Conservation (phyloP, 2,888 invertebrate species). For the Hyppa rectilinea region DNA sequence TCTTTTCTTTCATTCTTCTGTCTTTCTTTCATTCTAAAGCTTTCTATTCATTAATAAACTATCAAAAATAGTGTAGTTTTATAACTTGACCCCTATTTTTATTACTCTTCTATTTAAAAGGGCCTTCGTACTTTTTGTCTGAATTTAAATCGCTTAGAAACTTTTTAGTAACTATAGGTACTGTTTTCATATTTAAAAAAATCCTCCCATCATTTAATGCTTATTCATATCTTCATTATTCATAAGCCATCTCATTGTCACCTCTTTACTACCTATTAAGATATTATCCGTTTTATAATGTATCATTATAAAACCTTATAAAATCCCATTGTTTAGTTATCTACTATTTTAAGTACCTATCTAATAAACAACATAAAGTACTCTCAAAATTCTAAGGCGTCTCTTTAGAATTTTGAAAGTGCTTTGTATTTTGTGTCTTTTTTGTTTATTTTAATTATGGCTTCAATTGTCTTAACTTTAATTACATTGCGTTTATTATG, state of each 20-base stretch:
- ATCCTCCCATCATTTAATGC: neutral
- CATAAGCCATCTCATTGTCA: neutral
- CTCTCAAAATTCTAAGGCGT: no score
- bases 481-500: no score
- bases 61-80: no score
- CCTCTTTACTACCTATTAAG: neutral
- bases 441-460: no score
- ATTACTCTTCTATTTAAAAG: neutral
- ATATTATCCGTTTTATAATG: neutral
- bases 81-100: neutral
- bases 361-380: no score
- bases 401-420: no score
- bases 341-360: neutral
- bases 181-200: neutral
- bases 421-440: no score
- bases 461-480: no score
- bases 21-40: neutral
- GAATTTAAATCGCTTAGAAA: neutral
- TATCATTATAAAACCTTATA: neutral
- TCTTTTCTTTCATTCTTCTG: slow-evolving; percentile 13
- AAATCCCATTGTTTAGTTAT: neutral
- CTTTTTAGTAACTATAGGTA: neutral
- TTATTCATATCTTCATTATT: no score
- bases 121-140: neutral
- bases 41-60: neutral